Evolutionary conservation across 2,113 vertebrate genomes (phyloP).

Genomic region (Sakesphorus luctuosus): DNA sequence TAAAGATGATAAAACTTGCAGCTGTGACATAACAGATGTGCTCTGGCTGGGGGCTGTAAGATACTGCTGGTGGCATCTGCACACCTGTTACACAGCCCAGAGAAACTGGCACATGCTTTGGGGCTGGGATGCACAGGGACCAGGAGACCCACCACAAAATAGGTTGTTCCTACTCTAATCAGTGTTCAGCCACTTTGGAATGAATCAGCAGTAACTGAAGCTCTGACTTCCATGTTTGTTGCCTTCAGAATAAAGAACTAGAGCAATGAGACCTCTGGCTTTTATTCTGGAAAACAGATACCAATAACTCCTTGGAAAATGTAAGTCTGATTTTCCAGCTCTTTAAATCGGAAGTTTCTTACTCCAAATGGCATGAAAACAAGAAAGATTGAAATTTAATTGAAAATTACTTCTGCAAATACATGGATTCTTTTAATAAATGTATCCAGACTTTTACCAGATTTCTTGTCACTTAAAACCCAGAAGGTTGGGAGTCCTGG

Average conservation of each 20-base stretch:
- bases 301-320: neutral
- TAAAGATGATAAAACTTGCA: neutral
- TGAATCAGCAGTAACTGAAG: neutral
- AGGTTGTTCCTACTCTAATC: neutral
- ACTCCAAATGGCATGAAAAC: neutral
- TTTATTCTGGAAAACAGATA: neutral
- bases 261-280: neutral
- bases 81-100: neutral
- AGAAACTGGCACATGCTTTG: neutral
- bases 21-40: neutral
- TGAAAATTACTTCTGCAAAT: neutral
- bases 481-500: neutral
- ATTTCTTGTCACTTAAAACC: neutral
- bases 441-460: neutral
- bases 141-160: fast-evolving
- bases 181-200: neutral
- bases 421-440: neutral
- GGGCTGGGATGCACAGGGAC: neutral
- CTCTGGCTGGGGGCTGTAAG: neutral
- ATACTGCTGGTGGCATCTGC: neutral
- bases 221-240: neutral
- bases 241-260: neutral
- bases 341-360: neutral
- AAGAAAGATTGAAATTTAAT: neutral
- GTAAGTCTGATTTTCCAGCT: neutral